Evolutionary conservation across 2,888 invertebrate species (phyloP), one percentile per base, ranked within the genome.

Genomic region (Drosophila mulleri): DNA sequence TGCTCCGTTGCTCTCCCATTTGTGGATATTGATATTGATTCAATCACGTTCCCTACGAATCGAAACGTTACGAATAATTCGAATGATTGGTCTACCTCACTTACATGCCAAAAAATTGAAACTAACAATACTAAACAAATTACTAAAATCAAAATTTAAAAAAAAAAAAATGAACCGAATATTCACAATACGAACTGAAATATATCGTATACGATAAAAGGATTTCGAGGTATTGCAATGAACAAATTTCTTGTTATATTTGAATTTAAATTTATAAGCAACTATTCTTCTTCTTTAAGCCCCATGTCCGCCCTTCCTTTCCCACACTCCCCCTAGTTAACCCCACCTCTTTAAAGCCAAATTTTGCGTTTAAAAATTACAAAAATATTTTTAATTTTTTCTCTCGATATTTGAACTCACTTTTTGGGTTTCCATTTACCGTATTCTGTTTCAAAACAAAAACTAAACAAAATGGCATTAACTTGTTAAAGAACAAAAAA

Each of bases 201-300:
- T 80, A 67, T 79, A 73, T 74, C 61, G 73, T 65, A 72, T 64
- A 74, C 75, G 75, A 80, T 85, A 91, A 92, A 92, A 93, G 93
- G 93, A 93, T 92, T 93, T 93, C 92, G 93, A 93, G 93, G 93
- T 93, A 93, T 91, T 92, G 89, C 82, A 88, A 86, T 86, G 78
- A 89, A 90, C 80, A 78, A 80, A 88, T 87, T 85, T 90, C 84
- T 83, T 88, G 82, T 80, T 82, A 88, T 81, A 82, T 84, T 86
- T 90, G 78, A 88, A 90, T 73, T 89, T 81, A 89, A 87, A 80
- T 88, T 87, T 83, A 83, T 86, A 86, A 88, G 85, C 82, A 88
- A 86, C 78, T 86, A 85, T 87, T 87, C 82, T 85, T 86, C 82
- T 85, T 84, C 82, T 83, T 82, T 82, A 84, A 71, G 72, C 59